Base-by-base conservation (phyloP, 1,140 invertebrate species). In the Drosophila sechellia region DNA sequence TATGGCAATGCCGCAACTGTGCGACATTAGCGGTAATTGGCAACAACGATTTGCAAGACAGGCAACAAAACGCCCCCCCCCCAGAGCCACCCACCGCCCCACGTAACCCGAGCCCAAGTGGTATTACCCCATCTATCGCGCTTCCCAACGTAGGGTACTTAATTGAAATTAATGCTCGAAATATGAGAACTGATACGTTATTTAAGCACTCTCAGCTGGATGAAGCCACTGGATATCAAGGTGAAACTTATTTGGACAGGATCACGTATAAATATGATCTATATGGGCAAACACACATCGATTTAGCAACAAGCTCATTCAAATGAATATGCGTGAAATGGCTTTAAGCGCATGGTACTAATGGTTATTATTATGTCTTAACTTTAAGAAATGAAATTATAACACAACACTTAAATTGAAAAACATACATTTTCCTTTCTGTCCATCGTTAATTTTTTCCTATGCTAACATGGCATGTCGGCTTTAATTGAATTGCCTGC, bases 1-100 rank as follows among this genome's bases (percentile, higher is more conserved):
- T 89, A 87, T 87, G 84, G 81, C 79, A 79, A 79, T 72, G 71
- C 83, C 75, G 83, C 85, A 87, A 87, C 84, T 90, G 79, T 79
- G 80, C 85, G 80, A 87, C 84, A 87, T 87, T 87, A 89, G 84
- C 85, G 84, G 84, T 87, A 87, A 87, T 87, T 87, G 84, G 84
- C 79, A 89, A 79, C 84, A 84, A 78, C 76, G 71, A 77, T 74
- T 66, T 58, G 59, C 57, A 70, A 66, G 61, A 46, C 72, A 81
- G 48, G 40, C 77, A 70, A 50, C 57, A 55, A 76, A 61, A 55
- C 15, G 35, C 42, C 46, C 42, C 25, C 42, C 25, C 46, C 50
- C 27, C 22, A 53, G 35, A 59, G 15, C 15, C 31, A 31, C 13
- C 35, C 55, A 58, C 20, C 37, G 31, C 8, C 43, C 25, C 20